phyloP scores from a whole-genome alignment of 2,113 vertebrate species.

The Podiceps cristatus region DNA sequence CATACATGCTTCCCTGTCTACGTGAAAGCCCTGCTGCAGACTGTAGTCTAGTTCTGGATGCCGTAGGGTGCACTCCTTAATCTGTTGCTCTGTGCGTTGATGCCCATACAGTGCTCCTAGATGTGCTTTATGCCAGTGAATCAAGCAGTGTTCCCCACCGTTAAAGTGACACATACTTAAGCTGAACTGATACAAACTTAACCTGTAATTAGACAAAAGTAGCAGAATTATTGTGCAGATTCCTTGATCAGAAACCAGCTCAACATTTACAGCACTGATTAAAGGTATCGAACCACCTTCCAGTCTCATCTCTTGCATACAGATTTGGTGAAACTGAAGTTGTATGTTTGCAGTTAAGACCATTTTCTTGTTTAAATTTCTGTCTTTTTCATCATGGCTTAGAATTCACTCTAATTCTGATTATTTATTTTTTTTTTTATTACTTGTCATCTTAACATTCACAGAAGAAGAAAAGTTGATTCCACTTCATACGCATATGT shows the following conservation, averaged over 20 bases:
- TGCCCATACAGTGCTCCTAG: neutral
- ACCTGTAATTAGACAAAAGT: neutral
- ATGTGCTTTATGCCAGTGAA: neutral
- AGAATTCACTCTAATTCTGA: neutral
- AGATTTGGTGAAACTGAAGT: neutral
- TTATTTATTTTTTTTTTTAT: neutral
- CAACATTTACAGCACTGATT: neutral
- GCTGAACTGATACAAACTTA: neutral
- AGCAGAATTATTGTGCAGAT: neutral
- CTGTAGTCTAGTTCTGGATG: neutral
- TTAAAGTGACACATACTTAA: neutral
- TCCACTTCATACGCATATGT: neutral
- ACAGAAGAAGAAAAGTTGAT: neutral
- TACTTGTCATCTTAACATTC: neutral
- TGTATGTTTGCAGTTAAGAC: neutral
- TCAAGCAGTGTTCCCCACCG: neutral
- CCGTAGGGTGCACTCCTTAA: neutral
- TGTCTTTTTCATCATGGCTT: neutral
- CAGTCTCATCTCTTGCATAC: neutral
- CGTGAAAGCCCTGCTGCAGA: neutral
- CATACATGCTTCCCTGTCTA: fast-evolving
- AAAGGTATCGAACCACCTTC: neutral
- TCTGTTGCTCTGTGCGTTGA: neutral
- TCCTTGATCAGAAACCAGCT: neutral
- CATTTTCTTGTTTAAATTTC: neutral